Evolutionary conservation across 1,140 invertebrate genomes (phyloP), one percentile per base, ranked within the genome.

Genomic region (Ips nitidus): DNA sequence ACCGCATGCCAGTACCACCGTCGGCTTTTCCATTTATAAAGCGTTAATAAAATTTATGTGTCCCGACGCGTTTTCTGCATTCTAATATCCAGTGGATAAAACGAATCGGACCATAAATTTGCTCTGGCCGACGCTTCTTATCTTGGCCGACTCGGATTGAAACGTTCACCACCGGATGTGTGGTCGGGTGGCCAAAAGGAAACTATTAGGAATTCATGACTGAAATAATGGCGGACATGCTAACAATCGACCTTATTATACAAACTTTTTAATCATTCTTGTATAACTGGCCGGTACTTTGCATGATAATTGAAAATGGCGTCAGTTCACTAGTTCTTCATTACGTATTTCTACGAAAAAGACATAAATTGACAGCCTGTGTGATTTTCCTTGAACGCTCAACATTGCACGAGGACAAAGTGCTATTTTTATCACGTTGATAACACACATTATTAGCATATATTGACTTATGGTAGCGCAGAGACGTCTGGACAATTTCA

Each of bases 131-230:
- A 55, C 52, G 57, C 3, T 47, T 60, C 38, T 67, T 67, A 58
- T 58, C 66, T 45, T 52, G 41, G 45, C 22, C 47, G 66, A 50
- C 39, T 53, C 45, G 66, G 38, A 37, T 47, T 45, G 42, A 58
- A 60, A 57, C 45, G n/a, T 45, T 59, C 66, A 60, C 58, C 56
- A 68, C 47, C 66, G 66, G 66, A 68, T 68, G 50, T 68, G 66
- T 60, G 66, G 66, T 68, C 66, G 57, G 66, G 56, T 59, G 66
- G 66, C 56, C 66, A 53, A 43, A 58, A 60, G 56, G 66, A 60
- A 68, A 60, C 50, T 59, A 50, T 68, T 60, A 68, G 42, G 57
- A 68, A 68, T 52, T 68, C 66, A 58, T 68, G 66, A 68, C 66
- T 68, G 45, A 41, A 59, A 60, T 59, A 52, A 68, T 52, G 55